Evolutionary conservation across 2,113 vertebrate species (phyloP).

Genomic region (Eidolon helvum): DNA sequence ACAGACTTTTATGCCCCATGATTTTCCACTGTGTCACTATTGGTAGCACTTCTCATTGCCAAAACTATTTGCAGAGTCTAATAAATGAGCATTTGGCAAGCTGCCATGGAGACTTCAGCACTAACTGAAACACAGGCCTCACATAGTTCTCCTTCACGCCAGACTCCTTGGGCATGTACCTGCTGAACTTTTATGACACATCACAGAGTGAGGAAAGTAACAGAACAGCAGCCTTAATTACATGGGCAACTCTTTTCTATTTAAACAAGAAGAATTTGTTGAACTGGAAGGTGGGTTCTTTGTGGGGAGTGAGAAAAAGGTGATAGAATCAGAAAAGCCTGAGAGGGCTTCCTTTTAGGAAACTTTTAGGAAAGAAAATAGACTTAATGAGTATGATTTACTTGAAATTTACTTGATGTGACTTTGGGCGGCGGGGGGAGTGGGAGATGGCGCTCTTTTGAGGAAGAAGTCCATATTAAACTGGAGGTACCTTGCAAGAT

Average conservation of each 20-base stretch:
- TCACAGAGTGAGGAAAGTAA: background rate
- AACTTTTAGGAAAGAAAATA: background rate
- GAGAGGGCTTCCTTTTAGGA: background rate
- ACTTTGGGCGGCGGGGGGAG: no score
- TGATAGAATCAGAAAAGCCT: background rate
- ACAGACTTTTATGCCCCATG: constrained; percentile 5
- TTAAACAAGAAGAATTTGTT: background rate
- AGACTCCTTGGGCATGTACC: background rate
- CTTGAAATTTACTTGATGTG: background rate
- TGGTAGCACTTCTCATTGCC: background rate
- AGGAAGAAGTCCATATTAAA: background rate
- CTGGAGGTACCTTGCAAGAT: background rate
- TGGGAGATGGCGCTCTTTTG: background rate
- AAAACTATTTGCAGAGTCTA: background rate
- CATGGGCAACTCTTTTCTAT: background rate
- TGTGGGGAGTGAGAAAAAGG: background rate
- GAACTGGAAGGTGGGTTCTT: background rate
- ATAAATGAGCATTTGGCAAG: background rate
- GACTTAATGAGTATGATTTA: background rate
- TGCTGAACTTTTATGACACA: background rate
- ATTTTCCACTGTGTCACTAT: background rate
- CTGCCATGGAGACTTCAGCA: background rate
- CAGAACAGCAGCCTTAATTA: background rate
- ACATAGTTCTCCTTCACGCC: background rate
- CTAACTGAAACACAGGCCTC: background rate